Conservation (phyloP, 2,888 invertebrate species). For the Eristalis pertinax region DNA sequence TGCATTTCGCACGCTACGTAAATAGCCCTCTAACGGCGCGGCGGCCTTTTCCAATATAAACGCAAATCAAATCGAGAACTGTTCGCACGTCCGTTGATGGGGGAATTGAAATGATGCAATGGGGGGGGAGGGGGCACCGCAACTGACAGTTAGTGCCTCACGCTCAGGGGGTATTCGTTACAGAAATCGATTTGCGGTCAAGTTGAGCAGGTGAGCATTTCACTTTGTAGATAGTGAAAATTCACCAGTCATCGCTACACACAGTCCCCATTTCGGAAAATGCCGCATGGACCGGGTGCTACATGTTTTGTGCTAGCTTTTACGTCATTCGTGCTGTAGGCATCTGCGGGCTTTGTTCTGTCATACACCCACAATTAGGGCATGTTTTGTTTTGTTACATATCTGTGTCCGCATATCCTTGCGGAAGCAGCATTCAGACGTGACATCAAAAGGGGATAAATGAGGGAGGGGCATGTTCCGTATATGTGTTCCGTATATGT, state of each 20-base stretch:
- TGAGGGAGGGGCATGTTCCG: neutral
- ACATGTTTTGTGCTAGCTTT: neutral
- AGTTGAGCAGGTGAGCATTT: neutral
- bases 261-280: neutral
- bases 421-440: neutral
- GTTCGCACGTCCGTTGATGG: neutral
- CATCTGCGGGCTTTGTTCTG: neutral
- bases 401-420: neutral
- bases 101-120: neutral
- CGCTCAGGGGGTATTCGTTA: neutral
- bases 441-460: neutral
- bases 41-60: neutral
- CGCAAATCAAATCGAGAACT: neutral
- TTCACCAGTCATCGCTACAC: neutral
- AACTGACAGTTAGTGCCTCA: too few species aligned
- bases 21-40: neutral
- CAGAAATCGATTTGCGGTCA: neutral
- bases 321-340: neutral
- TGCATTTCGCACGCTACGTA: neutral
- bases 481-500: too few species aligned
- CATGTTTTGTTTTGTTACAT: neutral
- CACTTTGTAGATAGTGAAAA: neutral
- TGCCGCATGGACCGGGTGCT: neutral
- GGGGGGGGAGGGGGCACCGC: too few species aligned
- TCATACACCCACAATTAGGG: neutral